Conservation (phyloP, 1,140 invertebrate species). For the Streblospio benedicti region DNA sequence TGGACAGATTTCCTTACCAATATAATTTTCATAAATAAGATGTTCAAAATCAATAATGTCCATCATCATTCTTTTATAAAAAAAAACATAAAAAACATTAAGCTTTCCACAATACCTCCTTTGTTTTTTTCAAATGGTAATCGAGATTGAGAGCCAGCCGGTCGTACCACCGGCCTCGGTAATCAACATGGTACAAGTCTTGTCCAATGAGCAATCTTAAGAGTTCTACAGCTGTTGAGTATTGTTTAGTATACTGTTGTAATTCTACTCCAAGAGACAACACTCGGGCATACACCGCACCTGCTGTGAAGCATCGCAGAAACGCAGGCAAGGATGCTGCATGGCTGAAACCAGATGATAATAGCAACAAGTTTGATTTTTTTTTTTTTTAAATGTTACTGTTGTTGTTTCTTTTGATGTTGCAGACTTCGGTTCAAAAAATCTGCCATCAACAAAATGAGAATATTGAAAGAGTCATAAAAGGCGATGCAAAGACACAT, state of each 20-base stretch:
- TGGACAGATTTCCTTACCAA: no score
- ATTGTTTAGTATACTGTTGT: slow-evolving; percentile 47
- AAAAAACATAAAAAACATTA: no score
- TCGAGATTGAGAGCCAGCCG: slow-evolving; percentile 51
- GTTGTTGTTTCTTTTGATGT: not conserved
- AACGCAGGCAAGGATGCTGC: slow-evolving; percentile 45
- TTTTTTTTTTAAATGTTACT: not conserved
- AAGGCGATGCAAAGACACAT: no score
- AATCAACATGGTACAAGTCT: slow-evolving; percentile 41
- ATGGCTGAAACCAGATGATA: slow-evolving; percentile 22
- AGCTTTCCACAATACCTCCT: not conserved
- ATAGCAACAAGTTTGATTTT: slow-evolving; percentile 1
- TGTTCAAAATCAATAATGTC: no score
- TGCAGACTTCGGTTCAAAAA: not conserved
- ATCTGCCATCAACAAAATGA: not conserved
- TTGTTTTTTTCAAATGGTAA: slow-evolving; percentile 49
- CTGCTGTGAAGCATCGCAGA: slow-evolving; percentile 48
- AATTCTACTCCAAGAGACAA: slow-evolving; percentile 49
- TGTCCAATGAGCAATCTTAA: slow-evolving; percentile 47
- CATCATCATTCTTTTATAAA: not conserved
- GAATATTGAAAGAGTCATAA: not conserved
- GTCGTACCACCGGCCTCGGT: slow-evolving; percentile 52
- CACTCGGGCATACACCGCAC: slow-evolving; percentile 44
- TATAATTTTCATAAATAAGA: no score
- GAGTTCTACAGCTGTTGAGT: slow-evolving; percentile 46